Evolutionary conservation across 2,888 invertebrate species (phyloP).

Genomic region (Ganaspis brasiliensis): DNA sequence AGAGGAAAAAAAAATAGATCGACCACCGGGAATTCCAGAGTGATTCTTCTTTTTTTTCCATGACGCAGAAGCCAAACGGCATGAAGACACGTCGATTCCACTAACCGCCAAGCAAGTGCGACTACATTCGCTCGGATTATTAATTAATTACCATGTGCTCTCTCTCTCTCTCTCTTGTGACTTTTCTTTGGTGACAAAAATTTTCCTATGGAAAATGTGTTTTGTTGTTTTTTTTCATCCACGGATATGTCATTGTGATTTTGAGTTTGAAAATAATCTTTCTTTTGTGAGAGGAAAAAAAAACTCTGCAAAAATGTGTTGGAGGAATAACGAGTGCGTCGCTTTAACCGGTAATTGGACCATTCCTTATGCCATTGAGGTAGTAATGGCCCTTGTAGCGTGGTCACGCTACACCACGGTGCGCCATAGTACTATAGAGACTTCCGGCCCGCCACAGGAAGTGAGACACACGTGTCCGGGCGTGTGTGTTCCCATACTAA

Average conservation of each 20-base stretch:
- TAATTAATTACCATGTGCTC: slow-evolving; percentile 48
- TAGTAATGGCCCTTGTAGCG: slow-evolving; percentile 76
- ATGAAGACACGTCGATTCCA: slow-evolving; percentile 30
- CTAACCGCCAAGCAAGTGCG: neutral
- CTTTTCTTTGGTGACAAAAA: neutral
- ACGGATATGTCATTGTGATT: neutral
- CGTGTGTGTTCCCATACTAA: slow-evolving; percentile 73
- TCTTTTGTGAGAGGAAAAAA: neutral
- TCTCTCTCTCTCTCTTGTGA: slow-evolving; percentile 21
- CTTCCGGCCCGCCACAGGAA: slow-evolving; percentile 79
- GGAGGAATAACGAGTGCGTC: slow-evolving; percentile 46
- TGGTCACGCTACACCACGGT: slow-evolving; percentile 76
- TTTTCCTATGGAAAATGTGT: neutral
- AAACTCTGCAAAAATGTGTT: slow-evolving; percentile 17
- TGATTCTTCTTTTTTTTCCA: slow-evolving; percentile 30
- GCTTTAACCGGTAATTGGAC: slow-evolving; percentile 73
- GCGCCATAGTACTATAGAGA: slow-evolving; percentile 75
- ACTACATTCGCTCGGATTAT: slow-evolving; percentile 1
- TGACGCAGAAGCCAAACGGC: slow-evolving; percentile 29
- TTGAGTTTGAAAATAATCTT: neutral
- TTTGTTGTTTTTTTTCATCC: neutral
- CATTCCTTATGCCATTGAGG: slow-evolving; percentile 73
- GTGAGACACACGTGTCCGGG: slow-evolving; percentile 78
- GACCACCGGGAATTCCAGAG: slow-evolving; percentile 19
- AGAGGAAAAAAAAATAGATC: slow-evolving; percentile 42